These are phyloP conservation scores for Subacronicta megacephala DNA, from an alignment of 2,888 invertebrate genomes.

Conservation along the genomic window DNA sequence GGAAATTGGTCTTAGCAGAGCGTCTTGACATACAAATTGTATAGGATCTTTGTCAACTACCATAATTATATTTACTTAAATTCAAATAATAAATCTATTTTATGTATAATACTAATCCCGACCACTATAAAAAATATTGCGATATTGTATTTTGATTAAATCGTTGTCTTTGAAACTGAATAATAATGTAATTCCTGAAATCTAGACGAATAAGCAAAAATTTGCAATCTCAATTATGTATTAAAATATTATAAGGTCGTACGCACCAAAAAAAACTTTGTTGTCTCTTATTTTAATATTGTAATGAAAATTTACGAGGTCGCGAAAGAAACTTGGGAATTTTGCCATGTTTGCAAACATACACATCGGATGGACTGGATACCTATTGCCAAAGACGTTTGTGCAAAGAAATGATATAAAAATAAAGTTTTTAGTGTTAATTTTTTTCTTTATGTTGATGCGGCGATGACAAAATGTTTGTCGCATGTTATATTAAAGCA, in stretches of 20 bases:
- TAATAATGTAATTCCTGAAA: background rate
- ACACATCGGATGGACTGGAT: conserved; percentile 46
- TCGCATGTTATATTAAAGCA: conserved; percentile 25
- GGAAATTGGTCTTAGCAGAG: too few relatives aligned
- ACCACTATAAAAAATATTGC: too few relatives aligned
- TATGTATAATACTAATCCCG: too few relatives aligned
- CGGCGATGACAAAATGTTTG: conserved; percentile 40
- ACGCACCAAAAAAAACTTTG: conserved; percentile 55
- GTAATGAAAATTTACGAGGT: conserved; percentile 75
- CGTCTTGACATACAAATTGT: too few relatives aligned
- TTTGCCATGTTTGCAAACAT: conserved; percentile 62
- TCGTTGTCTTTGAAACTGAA: background rate
- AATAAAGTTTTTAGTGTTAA: conserved; percentile 34
- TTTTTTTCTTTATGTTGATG: conserved; percentile 41
- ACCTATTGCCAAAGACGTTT: conserved; percentile 56
- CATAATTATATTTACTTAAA: too few relatives aligned
- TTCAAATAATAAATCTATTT: too few relatives aligned
- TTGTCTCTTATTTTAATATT: conserved; percentile 64
- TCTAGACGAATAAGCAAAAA: conserved; percentile 1
- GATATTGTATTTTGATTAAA: too few relatives aligned
- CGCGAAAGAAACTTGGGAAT: conserved; percentile 64
- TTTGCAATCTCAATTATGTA: conserved; percentile 67
- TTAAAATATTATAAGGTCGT: conserved; percentile 66
- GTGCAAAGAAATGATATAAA: conserved; percentile 35
- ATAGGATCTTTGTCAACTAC: too few relatives aligned